Percentiles rank a stretch among this genome's conserved stretches.
These are phyloP conservation scores for Neelides sp. DNA, from an alignment of 1,140 invertebrate species.

Conservation along the genomic window DNA sequence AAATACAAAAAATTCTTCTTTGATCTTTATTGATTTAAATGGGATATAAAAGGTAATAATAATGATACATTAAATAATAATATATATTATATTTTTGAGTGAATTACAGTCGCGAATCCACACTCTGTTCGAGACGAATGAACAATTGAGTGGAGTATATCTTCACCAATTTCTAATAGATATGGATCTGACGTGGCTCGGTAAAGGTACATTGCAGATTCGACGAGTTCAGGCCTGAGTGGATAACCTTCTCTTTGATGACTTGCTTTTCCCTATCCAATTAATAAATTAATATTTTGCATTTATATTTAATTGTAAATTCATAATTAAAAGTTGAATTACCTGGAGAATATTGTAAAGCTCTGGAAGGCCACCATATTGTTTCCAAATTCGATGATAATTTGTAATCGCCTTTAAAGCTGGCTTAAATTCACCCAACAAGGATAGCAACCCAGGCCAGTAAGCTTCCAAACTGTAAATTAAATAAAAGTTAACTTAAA, in stretches of 20 bases:
- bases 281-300: not conserved
- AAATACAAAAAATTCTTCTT: not conserved
- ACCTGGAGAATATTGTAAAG: slow-evolving; percentile 85
- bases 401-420: slow-evolving; percentile 88
- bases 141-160: slow-evolving; percentile 76
- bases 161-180: slow-evolving; percentile 55
- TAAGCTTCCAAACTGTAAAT: slow-evolving; percentile 67
- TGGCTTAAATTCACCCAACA: slow-evolving; percentile 74
- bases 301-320: not conserved
- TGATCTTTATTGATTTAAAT: not conserved
- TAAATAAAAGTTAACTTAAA: not conserved
- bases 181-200: slow-evolving; percentile 82
- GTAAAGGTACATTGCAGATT: slow-evolving; percentile 95
- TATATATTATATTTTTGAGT: not conserved
- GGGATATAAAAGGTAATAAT: not conserved
- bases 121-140: slow-evolving; percentile 82
- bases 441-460: slow-evolving; percentile 91
- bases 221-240: slow-evolving; percentile 84
- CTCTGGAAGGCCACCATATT: slow-evolving; percentile 94
- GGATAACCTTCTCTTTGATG: slow-evolving; percentile 84
- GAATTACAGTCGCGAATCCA: slow-evolving; percentile 87
- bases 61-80: not conserved
- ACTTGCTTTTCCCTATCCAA: slow-evolving; percentile 54
- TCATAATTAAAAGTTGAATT: not conserved
- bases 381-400: slow-evolving; percentile 89